These are phyloP conservation scores for Drosophila carrolli DNA, from an alignment of 1,140 invertebrate species.

Conservation along the genomic window DNA sequence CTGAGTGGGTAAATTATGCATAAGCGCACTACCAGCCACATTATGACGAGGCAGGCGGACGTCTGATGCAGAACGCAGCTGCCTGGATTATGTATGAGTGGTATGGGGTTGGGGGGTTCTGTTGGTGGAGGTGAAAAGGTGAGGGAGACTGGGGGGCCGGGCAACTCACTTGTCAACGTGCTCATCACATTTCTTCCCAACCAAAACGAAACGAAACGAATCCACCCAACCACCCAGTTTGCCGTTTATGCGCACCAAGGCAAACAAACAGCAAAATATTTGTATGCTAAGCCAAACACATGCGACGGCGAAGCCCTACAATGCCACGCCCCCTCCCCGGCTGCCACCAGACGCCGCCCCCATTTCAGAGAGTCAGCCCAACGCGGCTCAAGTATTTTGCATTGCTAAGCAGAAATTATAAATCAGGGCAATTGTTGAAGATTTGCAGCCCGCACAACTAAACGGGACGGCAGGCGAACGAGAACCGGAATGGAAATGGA, in stretches of 20 bases:
- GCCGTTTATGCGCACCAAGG: constrained; percentile 76
- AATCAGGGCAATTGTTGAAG: constrained; percentile 83
- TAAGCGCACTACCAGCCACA: constrained; percentile 79
- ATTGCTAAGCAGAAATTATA: constrained; percentile 83
- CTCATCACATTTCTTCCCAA: constrained; percentile 69
- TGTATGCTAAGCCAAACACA: constrained; percentile 82
- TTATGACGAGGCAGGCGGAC: constrained; percentile 70
- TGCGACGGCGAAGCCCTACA: constrained; percentile 65
- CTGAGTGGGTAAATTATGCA: constrained; percentile 82
- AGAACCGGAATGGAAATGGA: constrained; percentile 37
- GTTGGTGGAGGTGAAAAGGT: background rate
- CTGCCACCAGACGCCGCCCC: constrained; percentile 4
- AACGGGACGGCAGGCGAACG: constrained; percentile 46
- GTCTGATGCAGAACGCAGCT: constrained; percentile 73
- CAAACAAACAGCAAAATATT: constrained; percentile 83
- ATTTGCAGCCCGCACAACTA: constrained; percentile 82
- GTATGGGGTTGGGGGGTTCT: background rate
- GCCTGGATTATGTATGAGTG: constrained; percentile 73
- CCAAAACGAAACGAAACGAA: constrained; percentile 6
- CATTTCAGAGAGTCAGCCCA: constrained; percentile 34
- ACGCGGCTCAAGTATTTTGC: constrained; percentile 81
- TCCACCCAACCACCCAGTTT: constrained; percentile 8
- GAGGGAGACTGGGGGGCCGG: constrained; percentile 12
- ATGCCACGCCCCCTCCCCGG: constrained; percentile 48
- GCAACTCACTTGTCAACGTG: constrained; percentile 73